Base-by-base conservation (phyloP, 2,888 invertebrate species). In the Apeira syringaria region DNA sequence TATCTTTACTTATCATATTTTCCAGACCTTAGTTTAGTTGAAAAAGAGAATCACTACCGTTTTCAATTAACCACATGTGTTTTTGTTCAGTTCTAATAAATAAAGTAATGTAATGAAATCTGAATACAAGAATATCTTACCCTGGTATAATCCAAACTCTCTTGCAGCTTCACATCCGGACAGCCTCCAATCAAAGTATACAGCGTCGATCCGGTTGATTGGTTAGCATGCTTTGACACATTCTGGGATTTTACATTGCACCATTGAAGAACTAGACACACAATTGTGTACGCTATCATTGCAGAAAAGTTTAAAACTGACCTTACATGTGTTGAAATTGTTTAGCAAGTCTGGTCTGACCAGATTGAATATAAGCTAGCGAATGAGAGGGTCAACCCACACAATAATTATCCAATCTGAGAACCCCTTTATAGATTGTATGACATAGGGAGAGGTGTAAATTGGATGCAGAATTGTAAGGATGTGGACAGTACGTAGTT, bases 351-450 rank as follows among this genome's bases (percentile, higher is more conserved):
- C 9, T 55, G 22, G 61, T 36, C 35, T 56, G 64, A 66, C 46
- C 46, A 53, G 13, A 29, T 22, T 41, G 38, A 35, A 36, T 26
- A 50, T 58, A 45, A 53, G 56, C 50, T 59, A 56, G 53, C 49
- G 65, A 83, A 65, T 85, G 84, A 10, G 30, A 17, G 22, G 17
- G 17, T 13, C 37, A n/a, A 20, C 84, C 83, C 68, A 81, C 80
- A 52, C 65, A 51, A 63, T 84, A 83, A 82, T 88, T 85, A 86
- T 80, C 53, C 80, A 83, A 87, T 87, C 64, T 36, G 59, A 56
- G 74, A 68, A 70, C 76, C 72, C 70, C 51, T 53, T 53, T 35
- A 20, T n/a, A 17, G 33, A 37, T 36, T 37, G 32, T 33, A 25
- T 44, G 44, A 38, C 59, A 73, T 60, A 73, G 71, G 71, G 75